Percentiles rank a stretch among this genome's conserved stretches.
Conservation (phyloP, 2,888 invertebrate genomes). For the Hirtodrosophila histrioides region DNA sequence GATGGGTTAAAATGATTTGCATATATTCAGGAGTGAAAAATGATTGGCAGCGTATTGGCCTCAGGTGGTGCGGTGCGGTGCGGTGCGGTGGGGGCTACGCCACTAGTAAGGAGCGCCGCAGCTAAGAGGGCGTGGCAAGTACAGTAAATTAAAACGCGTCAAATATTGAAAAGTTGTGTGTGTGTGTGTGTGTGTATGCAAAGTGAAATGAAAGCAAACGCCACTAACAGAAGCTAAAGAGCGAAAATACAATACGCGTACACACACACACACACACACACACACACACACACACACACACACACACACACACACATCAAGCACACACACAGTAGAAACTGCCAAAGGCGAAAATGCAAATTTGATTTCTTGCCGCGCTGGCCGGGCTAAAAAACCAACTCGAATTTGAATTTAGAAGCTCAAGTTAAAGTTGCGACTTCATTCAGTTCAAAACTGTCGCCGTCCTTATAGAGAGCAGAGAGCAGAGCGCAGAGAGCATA, state of each 20-base stretch:
- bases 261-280: constrained; percentile 3
- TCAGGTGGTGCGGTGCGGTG: too few relatives aligned
- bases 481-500: too few relatives aligned
- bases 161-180: constrained; percentile 15
- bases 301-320: neutral
- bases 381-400: constrained; percentile 23
- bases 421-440: neutral
- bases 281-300: constrained; percentile 12
- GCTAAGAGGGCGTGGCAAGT: constrained; percentile 31
- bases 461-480: too few relatives aligned
- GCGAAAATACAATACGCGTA: constrained; percentile 24
- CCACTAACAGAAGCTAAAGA: constrained; percentile 51
- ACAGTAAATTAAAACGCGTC: constrained; percentile 49
- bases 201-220: constrained; percentile 46
- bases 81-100: constrained; percentile 4
- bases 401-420: constrained; percentile 33
- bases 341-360: constrained; percentile 54
- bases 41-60: constrained; percentile 49
- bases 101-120: neutral
- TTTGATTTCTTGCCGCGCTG: constrained; percentile 30
- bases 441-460: neutral
- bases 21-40: constrained; percentile 27
- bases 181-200: constrained; percentile 31
- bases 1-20: constrained; percentile 47
- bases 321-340: constrained; percentile 21